Conservation (phyloP, 1,140 invertebrate species). For the Pogonomyrmex barbatus region DNA sequence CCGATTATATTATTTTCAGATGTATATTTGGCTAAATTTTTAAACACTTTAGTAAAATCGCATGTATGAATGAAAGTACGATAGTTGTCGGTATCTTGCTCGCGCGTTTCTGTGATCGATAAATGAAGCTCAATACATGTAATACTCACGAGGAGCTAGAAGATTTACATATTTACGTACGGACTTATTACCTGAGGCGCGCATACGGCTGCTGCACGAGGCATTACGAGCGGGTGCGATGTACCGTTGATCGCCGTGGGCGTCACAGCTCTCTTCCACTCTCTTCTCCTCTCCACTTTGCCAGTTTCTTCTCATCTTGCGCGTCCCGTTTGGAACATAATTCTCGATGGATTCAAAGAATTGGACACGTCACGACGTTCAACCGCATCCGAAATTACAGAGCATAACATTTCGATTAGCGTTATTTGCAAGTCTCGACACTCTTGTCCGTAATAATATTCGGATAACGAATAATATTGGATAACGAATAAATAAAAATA, state of each 20-base stretch:
- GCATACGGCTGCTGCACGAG: slow-evolving; percentile 56
- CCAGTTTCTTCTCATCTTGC: slow-evolving; percentile 35
- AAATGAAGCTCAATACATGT: neutral
- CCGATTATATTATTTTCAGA: too few relatives aligned
- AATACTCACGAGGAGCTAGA: slow-evolving; percentile 19
- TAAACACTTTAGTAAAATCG: neutral
- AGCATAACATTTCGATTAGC: slow-evolving; percentile 29
- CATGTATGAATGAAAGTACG: slow-evolving; percentile 21
- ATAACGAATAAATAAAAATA: neutral
- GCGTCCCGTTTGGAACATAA: slow-evolving; percentile 64
- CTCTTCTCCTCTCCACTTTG: neutral
- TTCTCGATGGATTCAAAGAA: slow-evolving; percentile 73
- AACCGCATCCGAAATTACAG: slow-evolving; percentile 67
- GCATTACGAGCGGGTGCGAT: slow-evolving; percentile 76
- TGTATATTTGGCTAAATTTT: too few relatives aligned
- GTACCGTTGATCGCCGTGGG: slow-evolving; percentile 83
- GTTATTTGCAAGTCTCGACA: neutral
- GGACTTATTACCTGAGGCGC: slow-evolving; percentile 67
- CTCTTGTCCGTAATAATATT: neutral
- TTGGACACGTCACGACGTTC: slow-evolving; percentile 63
- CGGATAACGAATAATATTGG: neutral
- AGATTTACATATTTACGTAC: slow-evolving; percentile 66
- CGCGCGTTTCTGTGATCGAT: neutral
- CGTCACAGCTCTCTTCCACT: slow-evolving; percentile 62
- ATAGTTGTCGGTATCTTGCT: neutral